phyloP scores from a whole-genome alignment of 2,888 invertebrate species.

The Melinaea marsaeus region DNA sequence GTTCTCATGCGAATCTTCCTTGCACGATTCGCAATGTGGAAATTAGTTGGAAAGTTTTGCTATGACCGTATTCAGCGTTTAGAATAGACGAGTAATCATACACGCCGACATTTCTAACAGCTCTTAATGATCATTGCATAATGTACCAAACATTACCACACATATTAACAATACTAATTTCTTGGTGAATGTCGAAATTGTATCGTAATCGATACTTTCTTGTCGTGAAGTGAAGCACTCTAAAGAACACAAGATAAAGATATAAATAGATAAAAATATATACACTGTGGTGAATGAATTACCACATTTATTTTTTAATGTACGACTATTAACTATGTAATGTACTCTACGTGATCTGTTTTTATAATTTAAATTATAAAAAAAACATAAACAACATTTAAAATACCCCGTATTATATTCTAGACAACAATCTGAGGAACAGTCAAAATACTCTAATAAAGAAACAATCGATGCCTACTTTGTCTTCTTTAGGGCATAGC shows the following conservation, averaged over 20 bases:
- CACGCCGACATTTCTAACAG: slow-evolving; percentile 21
- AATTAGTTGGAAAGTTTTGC: slow-evolving; percentile 68
- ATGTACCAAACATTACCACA: not conserved
- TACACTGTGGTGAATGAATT: too few relatives aligned
- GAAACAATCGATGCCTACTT: too few relatives aligned
- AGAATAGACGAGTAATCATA: slow-evolving; percentile 34
- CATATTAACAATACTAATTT: not conserved
- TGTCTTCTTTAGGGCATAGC: too few relatives aligned
- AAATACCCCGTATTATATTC: too few relatives aligned
- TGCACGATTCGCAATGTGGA: slow-evolving; percentile 60
- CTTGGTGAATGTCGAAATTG: not conserved
- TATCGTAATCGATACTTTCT: not conserved
- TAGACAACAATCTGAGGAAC: too few relatives aligned
- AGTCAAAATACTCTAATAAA: too few relatives aligned
- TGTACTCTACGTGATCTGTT: too few relatives aligned
- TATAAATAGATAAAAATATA: too few relatives aligned
- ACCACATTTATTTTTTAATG: too few relatives aligned
- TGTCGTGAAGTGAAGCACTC: not conserved
- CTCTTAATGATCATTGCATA: slow-evolving; percentile 5
- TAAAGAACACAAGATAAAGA: not conserved
- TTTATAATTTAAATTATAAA: too few relatives aligned
- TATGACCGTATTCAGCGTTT: slow-evolving; percentile 34
- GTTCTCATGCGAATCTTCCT: slow-evolving; percentile 71
- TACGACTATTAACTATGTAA: too few relatives aligned
- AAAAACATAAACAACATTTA: too few relatives aligned